These are phyloP conservation scores for Sciurus carolinensis DNA, from an alignment of 2,797 vertebrate species.

Conservation along the genomic window DNA sequence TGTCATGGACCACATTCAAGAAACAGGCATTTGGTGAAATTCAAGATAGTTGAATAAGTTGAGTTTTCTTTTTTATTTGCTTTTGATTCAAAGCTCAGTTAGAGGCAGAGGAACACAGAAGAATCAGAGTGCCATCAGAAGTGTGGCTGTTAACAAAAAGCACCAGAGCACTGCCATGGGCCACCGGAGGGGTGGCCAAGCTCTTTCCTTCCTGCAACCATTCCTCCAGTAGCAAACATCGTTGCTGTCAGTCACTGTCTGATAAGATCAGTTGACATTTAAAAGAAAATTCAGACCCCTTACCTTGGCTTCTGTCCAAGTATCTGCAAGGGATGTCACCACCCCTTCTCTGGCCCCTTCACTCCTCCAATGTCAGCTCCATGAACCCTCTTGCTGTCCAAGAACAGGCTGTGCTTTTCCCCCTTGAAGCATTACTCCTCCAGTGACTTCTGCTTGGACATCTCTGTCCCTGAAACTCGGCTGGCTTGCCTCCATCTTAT, in stretches of 20 bases:
- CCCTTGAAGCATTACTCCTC: not conserved
- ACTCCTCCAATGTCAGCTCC: not conserved
- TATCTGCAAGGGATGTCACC: not conserved
- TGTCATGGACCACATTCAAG: not conserved
- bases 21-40: not conserved
- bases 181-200: not conserved
- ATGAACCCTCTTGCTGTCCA: not conserved
- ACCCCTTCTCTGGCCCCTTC: not conserved
- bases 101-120: not conserved
- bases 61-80: not conserved
- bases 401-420: not conserved
- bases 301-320: not conserved
- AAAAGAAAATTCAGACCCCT: not conserved
- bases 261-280: not conserved
- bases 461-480: not conserved
- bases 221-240: not conserved
- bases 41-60: not conserved
- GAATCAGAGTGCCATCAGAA: not conserved
- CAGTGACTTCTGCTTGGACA: not conserved
- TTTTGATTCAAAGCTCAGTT: not conserved
- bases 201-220: not conserved
- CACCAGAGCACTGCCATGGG: not conserved
- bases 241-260: not conserved
- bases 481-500: not conserved
- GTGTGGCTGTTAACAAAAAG: not conserved